Base-by-base conservation (phyloP, 1,140 invertebrate genomes). In the Centruroides vittatus region DNA sequence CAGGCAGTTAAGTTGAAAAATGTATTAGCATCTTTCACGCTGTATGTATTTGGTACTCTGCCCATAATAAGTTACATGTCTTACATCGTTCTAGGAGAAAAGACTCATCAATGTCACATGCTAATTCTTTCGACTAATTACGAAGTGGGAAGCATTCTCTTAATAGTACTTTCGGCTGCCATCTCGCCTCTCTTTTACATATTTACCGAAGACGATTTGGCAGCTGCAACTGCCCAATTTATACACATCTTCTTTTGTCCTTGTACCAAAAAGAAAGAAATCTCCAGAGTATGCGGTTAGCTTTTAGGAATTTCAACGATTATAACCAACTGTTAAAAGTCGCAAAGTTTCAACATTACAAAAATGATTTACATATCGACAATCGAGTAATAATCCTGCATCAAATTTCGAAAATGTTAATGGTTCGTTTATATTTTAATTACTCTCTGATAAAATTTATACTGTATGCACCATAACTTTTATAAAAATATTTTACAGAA, bases 151-250 rank as follows among this genome's bases (percentile, higher is more conserved):
- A 63, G 57, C 0, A 56, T 58, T 9, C 59, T 57, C 53, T 13
- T 63, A 5, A 59, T 54, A 4, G 58, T 63, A 47, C 10, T 63
- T 11, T 63, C 59, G n/a, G 57, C 61, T 3, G 61, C 61, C 1
- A 11, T 59, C 13, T 47, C 57, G 10, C 61, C 61, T 7, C 13
- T 59, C 0, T 59, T 63, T 49, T 58, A 63, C 8, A n/a, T 59
- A 1, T 47, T 59, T 5, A 8, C 51, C 1, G 61, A 63, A 41
- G 61, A 59, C n/a, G 57, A 63, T n/a, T 35, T 63, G 48, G 54
- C 35, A 4, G 57, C 56, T 5, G 58, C 47, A 3, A 63, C 61
- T 3, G 48, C 58, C 8, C 35, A 41, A n/a, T 57, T 63, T n/a
- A 56, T 63, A 41, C 41, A 41, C 8, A 41, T 41, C 41, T 41